These are phyloP conservation scores for Drosophila repletoides DNA, from an alignment of 1,140 invertebrate genomes.

Conservation along the genomic window DNA sequence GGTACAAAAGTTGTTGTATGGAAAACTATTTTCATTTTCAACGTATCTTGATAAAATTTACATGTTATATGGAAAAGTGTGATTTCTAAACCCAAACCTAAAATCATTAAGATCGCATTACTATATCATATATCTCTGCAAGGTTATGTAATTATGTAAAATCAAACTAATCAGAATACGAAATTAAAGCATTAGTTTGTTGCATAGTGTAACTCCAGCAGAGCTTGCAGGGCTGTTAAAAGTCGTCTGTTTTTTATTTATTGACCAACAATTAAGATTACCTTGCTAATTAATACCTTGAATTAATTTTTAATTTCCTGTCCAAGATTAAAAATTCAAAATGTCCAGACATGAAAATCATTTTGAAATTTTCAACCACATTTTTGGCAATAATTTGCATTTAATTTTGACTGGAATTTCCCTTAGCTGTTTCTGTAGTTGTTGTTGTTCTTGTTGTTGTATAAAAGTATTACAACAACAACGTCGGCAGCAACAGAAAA, in stretches of 20 bases:
- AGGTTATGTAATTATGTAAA: no score
- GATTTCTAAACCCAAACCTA: no score
- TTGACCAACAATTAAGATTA: constrained; percentile 11
- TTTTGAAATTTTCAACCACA: constrained; percentile 28
- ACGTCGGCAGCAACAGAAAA: constrained; percentile 7
- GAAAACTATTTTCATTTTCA: no score
- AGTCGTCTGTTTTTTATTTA: neutral
- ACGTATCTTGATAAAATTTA: no score
- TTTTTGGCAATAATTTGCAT: constrained; percentile 65
- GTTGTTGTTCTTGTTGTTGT: constrained; percentile 9
- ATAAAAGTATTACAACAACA: constrained; percentile 48
- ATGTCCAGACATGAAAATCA: constrained; percentile 12
- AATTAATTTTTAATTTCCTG: constrained; percentile 32
- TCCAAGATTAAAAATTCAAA: constrained; percentile 2
- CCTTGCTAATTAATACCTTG: neutral
- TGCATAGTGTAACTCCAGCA: no score
- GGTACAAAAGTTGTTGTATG: no score
- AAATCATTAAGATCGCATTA: no score
- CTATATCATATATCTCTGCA: no score
- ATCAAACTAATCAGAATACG: no score
- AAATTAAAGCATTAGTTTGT: no score
- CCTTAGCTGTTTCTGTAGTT: constrained; percentile 14
- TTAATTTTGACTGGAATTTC: constrained; percentile 56
- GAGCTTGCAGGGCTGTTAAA: no score
- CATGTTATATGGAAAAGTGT: no score